Conservation (phyloP, 30 jellyfish, hydroid and myxozoan species). For the Aurelia aurita region DNA sequence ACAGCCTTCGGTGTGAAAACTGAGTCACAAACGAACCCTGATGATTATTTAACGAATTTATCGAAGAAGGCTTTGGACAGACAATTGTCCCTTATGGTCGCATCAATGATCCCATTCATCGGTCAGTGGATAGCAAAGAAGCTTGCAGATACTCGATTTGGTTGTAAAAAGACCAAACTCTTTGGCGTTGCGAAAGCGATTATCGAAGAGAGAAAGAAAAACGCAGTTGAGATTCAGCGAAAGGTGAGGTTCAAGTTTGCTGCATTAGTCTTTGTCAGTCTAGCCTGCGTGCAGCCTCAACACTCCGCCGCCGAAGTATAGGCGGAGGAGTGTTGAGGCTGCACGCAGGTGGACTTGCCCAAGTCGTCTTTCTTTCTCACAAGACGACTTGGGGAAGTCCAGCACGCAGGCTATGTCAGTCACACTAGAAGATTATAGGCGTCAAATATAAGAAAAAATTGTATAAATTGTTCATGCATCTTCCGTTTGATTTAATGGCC, state of each 20-base stretch:
- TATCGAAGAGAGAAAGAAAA: conserved; percentile 22
- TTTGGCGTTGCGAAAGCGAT: conserved; percentile 45
- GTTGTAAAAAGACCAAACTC: conserved; percentile 1
- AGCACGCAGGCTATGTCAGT: too few relatives aligned
- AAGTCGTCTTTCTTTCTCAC: too few relatives aligned
- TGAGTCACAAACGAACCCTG: conserved; percentile 65
- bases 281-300: too few relatives aligned
- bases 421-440: too few relatives aligned
- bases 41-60: conserved; percentile 30
- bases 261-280: too few relatives aligned
- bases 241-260: not conserved
- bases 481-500: too few relatives aligned
- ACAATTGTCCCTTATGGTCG: not conserved
- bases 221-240: not conserved
- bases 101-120: conserved; percentile 43
- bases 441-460: too few relatives aligned
- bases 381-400: too few relatives aligned
- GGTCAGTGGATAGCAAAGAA: conserved; percentile 11
- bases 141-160: conserved; percentile 25
- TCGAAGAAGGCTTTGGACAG: conserved; percentile 40
- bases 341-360: too few relatives aligned
- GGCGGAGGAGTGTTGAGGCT: too few relatives aligned
- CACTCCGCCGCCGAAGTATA: too few relatives aligned
- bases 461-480: too few relatives aligned
- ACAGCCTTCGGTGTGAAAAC: conserved; percentile 60